These are phyloP conservation scores for Carettochelys insculpta DNA, from an alignment of 2,113 vertebrate genomes.

Conservation along the genomic window DNA sequence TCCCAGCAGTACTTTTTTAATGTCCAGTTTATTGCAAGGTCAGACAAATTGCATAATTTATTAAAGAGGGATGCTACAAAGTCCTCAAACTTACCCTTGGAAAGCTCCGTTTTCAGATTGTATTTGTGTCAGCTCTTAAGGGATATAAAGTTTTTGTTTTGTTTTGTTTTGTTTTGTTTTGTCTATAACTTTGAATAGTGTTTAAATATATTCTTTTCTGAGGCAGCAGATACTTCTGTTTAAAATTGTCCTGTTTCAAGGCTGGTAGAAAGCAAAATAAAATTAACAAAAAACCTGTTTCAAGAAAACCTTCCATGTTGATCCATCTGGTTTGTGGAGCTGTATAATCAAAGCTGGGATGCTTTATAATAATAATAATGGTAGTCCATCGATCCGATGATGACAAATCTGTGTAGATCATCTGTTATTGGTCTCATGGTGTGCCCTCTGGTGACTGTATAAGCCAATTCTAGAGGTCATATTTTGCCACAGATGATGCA, in stretches of 20 bases:
- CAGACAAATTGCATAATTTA: constrained; percentile 23
- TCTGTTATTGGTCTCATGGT: too few species aligned
- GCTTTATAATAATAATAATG: too few species aligned
- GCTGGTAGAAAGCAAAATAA: not conserved
- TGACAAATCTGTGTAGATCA: too few species aligned
- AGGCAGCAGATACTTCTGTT: not conserved
- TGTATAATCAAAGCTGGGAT: not conserved
- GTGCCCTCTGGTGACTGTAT: too few species aligned
- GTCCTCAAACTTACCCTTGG: not conserved
- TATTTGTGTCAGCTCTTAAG: not conserved
- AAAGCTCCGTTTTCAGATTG: not conserved
- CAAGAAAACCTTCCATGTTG: not conserved
- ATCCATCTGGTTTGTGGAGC: not conserved
- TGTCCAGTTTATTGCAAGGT: not conserved
- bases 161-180: not conserved
- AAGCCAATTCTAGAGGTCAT: too few species aligned
- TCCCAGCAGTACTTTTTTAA: not conserved
- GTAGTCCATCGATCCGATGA: too few species aligned
- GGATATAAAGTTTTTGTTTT: not conserved
- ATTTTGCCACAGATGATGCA: too few species aligned
- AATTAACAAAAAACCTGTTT: not conserved
- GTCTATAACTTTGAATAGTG: not conserved
- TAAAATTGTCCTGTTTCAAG: not conserved
- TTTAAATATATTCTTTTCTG: not conserved
- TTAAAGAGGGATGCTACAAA: not conserved